Conservation (phyloP, 2,113 vertebrate species). For the Agapornis roseicollis region DNA sequence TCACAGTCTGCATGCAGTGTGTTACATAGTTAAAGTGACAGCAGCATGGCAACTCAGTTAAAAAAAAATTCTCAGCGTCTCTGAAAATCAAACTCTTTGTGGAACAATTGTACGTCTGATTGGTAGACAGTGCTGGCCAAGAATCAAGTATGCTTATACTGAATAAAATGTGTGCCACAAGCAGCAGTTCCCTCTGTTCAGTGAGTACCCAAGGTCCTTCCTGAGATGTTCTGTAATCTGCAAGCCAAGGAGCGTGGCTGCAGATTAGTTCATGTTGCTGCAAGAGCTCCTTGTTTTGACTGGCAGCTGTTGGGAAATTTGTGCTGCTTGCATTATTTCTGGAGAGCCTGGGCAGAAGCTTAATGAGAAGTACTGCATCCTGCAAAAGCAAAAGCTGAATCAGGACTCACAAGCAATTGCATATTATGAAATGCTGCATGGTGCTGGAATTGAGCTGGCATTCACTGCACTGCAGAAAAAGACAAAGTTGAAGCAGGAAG, state of each 20-base stretch:
- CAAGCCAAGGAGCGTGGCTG: not conserved
- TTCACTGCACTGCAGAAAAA: constrained; percentile 58
- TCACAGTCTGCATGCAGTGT: not conserved
- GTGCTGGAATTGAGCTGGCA: not conserved
- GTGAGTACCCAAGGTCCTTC: not conserved
- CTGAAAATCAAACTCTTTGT: not conserved
- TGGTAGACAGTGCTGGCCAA: not conserved
- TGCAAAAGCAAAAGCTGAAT: constrained; percentile 15
- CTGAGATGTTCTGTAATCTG: not conserved
- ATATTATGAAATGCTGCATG: constrained; percentile 19
- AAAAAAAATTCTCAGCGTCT: not conserved
- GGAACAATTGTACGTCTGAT: not conserved
- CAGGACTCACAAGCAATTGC: not conserved
- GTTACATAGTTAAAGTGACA: not conserved
- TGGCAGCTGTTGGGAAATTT: not conserved
- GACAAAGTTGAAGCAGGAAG: not conserved
- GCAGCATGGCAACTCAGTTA: not conserved
- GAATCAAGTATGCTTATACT: not conserved
- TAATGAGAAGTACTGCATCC: not conserved
- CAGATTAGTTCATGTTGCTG: not conserved
- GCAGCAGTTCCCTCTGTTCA: not conserved
- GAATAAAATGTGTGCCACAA: not conserved
- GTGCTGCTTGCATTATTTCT: not conserved
- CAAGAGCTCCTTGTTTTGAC: not conserved
- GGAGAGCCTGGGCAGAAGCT: constrained; percentile 17